Evolutionary conservation across 2,797 vertebrate genomes (phyloP).

Genomic region (Amblyraja radiata): DNA sequence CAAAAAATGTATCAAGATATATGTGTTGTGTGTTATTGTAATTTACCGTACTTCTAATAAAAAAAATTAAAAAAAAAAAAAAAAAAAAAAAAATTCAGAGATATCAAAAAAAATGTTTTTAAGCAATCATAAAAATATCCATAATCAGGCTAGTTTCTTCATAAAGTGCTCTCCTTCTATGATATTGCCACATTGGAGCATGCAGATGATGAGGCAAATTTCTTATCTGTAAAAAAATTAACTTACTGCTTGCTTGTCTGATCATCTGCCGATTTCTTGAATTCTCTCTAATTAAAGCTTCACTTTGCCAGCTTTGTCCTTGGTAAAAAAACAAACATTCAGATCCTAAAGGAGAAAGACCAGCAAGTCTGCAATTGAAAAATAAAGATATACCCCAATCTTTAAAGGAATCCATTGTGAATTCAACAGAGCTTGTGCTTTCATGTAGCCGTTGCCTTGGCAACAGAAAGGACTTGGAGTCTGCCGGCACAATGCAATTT

Average conservation of each 20-base stretch:
- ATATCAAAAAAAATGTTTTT: not conserved
- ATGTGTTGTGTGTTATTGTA: too few relatives aligned
- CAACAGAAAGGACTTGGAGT: constrained; percentile 3
- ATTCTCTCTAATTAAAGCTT: constrained; percentile 5
- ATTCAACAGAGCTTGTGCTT: constrained; percentile 3
- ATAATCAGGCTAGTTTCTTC: not conserved
- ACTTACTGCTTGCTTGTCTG: not conserved
- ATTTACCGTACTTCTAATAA: too few relatives aligned
- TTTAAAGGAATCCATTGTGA: constrained; percentile 12
- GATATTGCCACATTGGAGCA: not conserved
- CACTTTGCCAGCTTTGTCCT: constrained; percentile 21
- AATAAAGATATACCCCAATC: constrained; percentile 19
- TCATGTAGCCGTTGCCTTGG: not conserved
- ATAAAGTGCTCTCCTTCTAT: too few relatives aligned
- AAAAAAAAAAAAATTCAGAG: too few relatives aligned
- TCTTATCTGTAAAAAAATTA: not conserved
- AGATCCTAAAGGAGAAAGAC: not conserved
- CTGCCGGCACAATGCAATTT: constrained; percentile 14
- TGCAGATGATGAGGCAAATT: not conserved
- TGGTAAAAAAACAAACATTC: constrained; percentile 9
- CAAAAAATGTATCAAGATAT: too few relatives aligned
- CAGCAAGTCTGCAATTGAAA: not conserved
- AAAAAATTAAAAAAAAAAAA: too few relatives aligned
- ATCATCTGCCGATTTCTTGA: constrained; percentile 22
- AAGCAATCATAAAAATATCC: not conserved